These are phyloP conservation scores for Thereva unica DNA, from an alignment of 2,888 invertebrate species.

Conservation along the genomic window DNA sequence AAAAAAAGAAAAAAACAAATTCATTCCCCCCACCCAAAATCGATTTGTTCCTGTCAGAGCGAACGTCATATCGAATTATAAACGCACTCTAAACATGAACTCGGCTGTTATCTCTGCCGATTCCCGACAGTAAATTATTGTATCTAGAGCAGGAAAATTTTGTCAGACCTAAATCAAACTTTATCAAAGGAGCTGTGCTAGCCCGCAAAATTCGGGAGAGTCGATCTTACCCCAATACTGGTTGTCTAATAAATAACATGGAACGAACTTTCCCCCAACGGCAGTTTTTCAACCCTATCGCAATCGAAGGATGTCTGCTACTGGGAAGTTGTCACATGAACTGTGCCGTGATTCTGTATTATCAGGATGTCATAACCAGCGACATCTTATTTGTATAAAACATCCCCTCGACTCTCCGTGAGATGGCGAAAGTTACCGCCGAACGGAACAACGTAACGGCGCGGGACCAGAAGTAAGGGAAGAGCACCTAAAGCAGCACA, in stretches of 20 bases:
- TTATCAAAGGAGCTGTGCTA: background rate
- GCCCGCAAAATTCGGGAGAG: background rate
- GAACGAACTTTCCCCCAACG: slow-evolving; percentile 8
- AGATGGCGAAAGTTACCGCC: too few relatives aligned
- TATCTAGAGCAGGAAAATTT: slow-evolving; percentile 17
- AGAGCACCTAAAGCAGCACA: too few relatives aligned
- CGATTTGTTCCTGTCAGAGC: slow-evolving; percentile 29
- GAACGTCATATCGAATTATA: slow-evolving; percentile 24
- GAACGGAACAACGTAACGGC: too few relatives aligned
- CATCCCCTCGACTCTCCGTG: background rate
- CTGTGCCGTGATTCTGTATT: slow-evolving; percentile 24
- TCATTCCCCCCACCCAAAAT: slow-evolving; percentile 12
- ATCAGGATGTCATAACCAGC: slow-evolving; percentile 29
- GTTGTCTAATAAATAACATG: slow-evolving; percentile 22
- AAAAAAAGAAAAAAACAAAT: background rate
- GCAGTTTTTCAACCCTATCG: slow-evolving; percentile 18
- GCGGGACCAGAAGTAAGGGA: too few relatives aligned
- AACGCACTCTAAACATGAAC: background rate
- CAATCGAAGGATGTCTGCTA: slow-evolving; percentile 18
- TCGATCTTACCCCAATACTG: background rate
- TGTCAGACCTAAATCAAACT: slow-evolving; percentile 3
- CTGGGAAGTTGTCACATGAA: slow-evolving; percentile 30
- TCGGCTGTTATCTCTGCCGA: slow-evolving; percentile 17
- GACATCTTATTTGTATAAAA: slow-evolving; percentile 32
- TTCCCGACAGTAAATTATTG: slow-evolving; percentile 26